These are phyloP conservation scores for Apostichopus japonicus DNA, from an alignment of 35 echinoderm and acorn worm genomes.

Conservation along the genomic window DNA sequence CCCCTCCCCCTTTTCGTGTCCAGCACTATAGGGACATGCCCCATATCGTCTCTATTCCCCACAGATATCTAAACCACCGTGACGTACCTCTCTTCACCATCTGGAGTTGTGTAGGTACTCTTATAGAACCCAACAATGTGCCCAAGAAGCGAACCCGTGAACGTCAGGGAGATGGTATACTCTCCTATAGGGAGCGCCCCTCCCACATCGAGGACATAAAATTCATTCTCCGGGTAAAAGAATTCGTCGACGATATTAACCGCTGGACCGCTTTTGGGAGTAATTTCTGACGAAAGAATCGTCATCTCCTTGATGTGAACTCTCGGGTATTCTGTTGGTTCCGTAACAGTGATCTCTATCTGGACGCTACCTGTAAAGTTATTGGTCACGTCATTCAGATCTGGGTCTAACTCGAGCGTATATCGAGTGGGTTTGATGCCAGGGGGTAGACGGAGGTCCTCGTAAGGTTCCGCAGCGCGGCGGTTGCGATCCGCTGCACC, in stretches of 20 bases:
- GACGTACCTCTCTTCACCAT: slow-evolving; percentile 63
- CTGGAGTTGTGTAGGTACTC: slow-evolving; percentile 64
- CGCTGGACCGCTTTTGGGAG: background rate
- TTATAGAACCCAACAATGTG: slow-evolving; percentile 68
- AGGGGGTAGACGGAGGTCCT: slow-evolving; percentile 27
- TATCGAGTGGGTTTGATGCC: slow-evolving; percentile 38
- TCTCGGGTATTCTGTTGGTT: slow-evolving; percentile 15
- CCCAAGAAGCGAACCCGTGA: slow-evolving; percentile 35
- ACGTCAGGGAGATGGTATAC: slow-evolving; percentile 17
- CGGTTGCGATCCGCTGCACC: background rate
- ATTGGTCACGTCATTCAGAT: slow-evolving; percentile 16
- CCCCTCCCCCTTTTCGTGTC: background rate
- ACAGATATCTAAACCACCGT: background rate
- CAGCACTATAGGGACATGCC: background rate
- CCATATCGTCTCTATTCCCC: background rate
- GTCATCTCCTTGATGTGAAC: slow-evolving; percentile 61
- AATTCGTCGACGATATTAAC: background rate
- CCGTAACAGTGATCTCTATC: background rate
- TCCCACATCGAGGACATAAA: slow-evolving; percentile 27
- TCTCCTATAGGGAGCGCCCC: background rate
- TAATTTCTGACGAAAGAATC: background rate
- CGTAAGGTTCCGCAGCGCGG: background rate
- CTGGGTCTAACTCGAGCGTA: slow-evolving; percentile 17
- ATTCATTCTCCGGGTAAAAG: slow-evolving; percentile 35
- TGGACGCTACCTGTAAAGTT: slow-evolving; percentile 45